Base-by-base conservation (phyloP, 1,140 invertebrate genomes). In the Zaprionus davidi region DNA sequence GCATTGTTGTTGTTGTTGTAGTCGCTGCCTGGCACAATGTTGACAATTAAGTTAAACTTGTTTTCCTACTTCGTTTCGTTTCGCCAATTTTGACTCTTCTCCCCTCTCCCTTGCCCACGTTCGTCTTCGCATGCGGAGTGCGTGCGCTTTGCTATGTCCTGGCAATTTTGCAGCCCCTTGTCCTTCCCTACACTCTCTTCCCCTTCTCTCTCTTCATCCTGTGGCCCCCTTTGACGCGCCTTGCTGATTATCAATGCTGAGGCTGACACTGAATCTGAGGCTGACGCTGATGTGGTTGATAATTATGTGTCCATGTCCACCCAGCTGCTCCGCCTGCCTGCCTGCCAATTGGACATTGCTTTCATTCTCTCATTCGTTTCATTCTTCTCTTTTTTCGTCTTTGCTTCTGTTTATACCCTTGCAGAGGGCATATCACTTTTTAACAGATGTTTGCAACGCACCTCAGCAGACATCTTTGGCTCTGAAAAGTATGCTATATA, bases 41-140 rank as follows among this genome's bases (percentile, higher is more conserved):
- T 87, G 84, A 87, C 84, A 87, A 87, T 87, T 87, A 87, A 87
- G 84, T 87, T 87, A 84, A 87, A 88, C 84, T 87, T 87, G 84
- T 84, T 87, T 87, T 87, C 81, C 70, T 90, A 81, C 84, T 87
- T 88, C 74, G 84, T 84, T 87, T 86, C 77, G 83, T 72, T 85
- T 87, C 65, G 74, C 75, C 83, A 88, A 83, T 86, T 87, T 63
- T 64, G 67, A 36, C 60, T 51, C 22, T 41, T 24, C 20, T 38
- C 34, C 4, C 34, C 13, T 4, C 51, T 13, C 2, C 31, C 53
- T 51, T 17, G 46, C 20, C 9, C 46, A 17, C 26, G 7, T 12
- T 56, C 11, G 5, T 28, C 20, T 28, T 7, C n/a, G 22, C 26
- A 3, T 31, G 31, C 28, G 13, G 11, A 51, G 57, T 71, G 67